Base-by-base conservation (phyloP, 2,797 vertebrate genomes). In the Spinibarbus caldwelli region DNA sequence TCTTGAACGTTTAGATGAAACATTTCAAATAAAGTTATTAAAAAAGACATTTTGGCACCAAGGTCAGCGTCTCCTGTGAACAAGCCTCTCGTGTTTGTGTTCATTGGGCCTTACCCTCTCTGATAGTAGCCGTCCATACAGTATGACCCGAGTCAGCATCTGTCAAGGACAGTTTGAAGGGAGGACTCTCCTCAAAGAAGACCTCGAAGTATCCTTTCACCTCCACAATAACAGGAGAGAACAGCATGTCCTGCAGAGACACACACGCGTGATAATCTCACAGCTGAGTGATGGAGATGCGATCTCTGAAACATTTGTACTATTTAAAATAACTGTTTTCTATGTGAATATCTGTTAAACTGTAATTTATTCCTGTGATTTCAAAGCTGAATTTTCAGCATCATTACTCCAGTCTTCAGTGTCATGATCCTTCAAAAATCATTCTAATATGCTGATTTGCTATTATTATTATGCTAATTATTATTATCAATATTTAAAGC, bases 141-240 rank as follows among this genome's bases (percentile, higher is more conserved):
- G 89, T 93, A 59, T 95, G 94, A 0, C 95, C 93, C 0, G 97
- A 96, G 77, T 96, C 94, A 0, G 84, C 92, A 87, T 97, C 96
- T 14, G 94, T 89, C 71, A 97, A 91, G 84, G 95, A 94, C 87
- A 97, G 86, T 80, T 94, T 96, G 89, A 97, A 96, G 17, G 97
- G 96, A 11, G 96, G 93, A 0, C 93, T 93, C 80, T 96, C 95
- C 90, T 97, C 96, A 86, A 97, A 93, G 87, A 96, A 97, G 7
- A 95, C 97, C 87, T 97, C 96, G 72, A 96, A 96, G 90, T 96
- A 97, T 78, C 94, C 96, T 89, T 97, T 97, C 81, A 97, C 92
- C 87, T 95, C 96, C 47, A 96, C 87, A 0, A 95, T 95, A 0
- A 92, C 95, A 2, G 96, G 94, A 1, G 95, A 94, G 92, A 97